These are phyloP conservation scores for Onthophagus sagittarius DNA, from an alignment of 2,888 invertebrate species.

Conservation along the genomic window DNA sequence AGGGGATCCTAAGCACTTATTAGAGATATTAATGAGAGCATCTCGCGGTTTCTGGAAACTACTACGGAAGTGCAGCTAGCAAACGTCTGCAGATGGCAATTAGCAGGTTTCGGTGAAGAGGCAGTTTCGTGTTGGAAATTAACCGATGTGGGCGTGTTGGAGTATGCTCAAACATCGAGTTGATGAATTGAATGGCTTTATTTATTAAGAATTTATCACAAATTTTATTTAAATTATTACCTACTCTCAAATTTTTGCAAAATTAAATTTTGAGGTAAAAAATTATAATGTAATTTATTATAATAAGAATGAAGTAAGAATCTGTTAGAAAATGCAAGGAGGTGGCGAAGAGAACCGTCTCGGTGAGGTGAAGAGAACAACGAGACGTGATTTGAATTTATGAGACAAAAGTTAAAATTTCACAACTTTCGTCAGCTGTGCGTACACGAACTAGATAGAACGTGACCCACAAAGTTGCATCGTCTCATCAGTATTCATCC, in stretches of 20 bases:
- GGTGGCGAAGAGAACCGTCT: background rate
- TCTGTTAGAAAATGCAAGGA: background rate
- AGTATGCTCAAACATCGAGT: background rate
- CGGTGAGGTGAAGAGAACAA: background rate
- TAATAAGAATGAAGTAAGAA: background rate
- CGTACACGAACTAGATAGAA: background rate
- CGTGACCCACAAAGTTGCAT: background rate
- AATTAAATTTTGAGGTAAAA: background rate
- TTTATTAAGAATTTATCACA: too few species aligned
- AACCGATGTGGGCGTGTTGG: background rate
- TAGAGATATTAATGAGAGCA: background rate
- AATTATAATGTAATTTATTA: too few species aligned
- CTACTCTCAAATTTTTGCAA: too few species aligned
- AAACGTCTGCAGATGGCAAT: background rate
- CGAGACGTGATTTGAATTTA: background rate
- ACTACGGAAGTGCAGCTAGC: background rate
- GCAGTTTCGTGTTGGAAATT: background rate
- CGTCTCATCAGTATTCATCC: background rate
- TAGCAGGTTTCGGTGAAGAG: background rate
- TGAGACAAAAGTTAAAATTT: background rate
- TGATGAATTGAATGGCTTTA: background rate
- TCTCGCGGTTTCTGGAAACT: background rate
- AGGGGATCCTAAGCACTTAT: background rate
- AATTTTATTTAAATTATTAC: too few species aligned
- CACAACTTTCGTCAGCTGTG: background rate